These are phyloP conservation scores for Mimumesa dahlbomi DNA, from an alignment of 2,888 invertebrate genomes.

Conservation along the genomic window DNA sequence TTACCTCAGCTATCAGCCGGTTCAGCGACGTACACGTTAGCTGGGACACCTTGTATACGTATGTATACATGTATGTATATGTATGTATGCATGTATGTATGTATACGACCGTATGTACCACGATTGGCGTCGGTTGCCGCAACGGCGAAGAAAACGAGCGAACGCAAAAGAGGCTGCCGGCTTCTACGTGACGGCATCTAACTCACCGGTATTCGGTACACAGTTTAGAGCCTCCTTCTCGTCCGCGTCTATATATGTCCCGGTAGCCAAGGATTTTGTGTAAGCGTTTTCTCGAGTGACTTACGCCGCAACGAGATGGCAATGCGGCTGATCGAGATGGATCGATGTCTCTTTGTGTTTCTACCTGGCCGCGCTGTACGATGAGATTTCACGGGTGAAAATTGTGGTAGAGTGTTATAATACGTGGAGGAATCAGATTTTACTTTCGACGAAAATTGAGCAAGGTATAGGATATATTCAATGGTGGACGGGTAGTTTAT, in stretches of 20 bases:
- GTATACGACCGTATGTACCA: slow-evolving; percentile 25
- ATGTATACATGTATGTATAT: too few species aligned
- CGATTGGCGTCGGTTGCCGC: slow-evolving; percentile 41
- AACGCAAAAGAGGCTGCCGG: slow-evolving; percentile 65
- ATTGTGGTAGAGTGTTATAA: too few species aligned
- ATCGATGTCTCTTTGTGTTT: too few species aligned
- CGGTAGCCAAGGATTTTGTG: slow-evolving; percentile 59
- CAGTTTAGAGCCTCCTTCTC: slow-evolving; percentile 47
- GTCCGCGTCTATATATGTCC: slow-evolving; percentile 55
- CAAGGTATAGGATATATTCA: too few species aligned
- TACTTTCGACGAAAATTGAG: too few species aligned
- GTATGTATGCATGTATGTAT: neutral
- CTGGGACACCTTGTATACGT: too few species aligned
- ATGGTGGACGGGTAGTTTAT: too few species aligned
- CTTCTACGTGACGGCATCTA: slow-evolving; percentile 73
- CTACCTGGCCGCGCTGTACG: too few species aligned
- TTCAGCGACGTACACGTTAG: too few species aligned
- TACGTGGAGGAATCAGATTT: too few species aligned
- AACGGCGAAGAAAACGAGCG: slow-evolving; percentile 55
- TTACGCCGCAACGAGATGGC: slow-evolving; percentile 53
- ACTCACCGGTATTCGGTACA: slow-evolving; percentile 66
- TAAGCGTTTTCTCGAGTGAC: slow-evolving; percentile 63
- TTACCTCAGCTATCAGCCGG: too few species aligned
- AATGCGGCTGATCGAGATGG: slow-evolving; percentile 29
- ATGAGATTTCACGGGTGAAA: too few species aligned